Evolutionary conservation across 2,113 vertebrate genomes (phyloP).

Genomic region (Diphyllodes magnificus): DNA sequence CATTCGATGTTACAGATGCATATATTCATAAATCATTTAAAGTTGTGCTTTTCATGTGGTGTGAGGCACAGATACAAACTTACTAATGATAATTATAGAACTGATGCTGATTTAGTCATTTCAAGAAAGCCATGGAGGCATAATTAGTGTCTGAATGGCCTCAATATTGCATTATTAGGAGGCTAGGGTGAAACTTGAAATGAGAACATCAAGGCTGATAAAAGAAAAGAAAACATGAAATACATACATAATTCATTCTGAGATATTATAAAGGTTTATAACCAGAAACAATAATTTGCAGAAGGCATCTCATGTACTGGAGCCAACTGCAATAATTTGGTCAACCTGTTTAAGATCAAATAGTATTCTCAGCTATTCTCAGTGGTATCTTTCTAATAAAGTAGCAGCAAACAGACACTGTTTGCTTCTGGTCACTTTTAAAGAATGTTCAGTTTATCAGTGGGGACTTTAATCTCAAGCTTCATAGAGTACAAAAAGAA

Average conservation of each 20-base stretch:
- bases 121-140: constrained; percentile 87
- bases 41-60: constrained; percentile 77
- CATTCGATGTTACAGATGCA: constrained; percentile 66
- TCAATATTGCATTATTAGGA: constrained; percentile 94
- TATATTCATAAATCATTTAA: constrained; percentile 80
- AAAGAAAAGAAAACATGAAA: constrained; percentile 85
- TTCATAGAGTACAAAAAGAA: constrained; percentile 83
- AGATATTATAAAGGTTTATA: constrained; percentile 82
- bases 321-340: constrained; percentile 78
- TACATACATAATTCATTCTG: constrained; percentile 85
- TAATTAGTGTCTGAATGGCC: constrained; percentile 95
- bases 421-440: constrained; percentile 85
- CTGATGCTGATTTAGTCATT: constrained; percentile 91
- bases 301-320: constrained; percentile 72
- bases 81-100: constrained; percentile 94
- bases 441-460: constrained; percentile 83
- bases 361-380: constrained; percentile 81
- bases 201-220: constrained; percentile 91
- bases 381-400: constrained; percentile 83
- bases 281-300: constrained; percentile 82
- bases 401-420: constrained; percentile 81
- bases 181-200: constrained; percentile 84
- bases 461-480: constrained; percentile 81
- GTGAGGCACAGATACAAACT: constrained; percentile 77
- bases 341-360: constrained; percentile 85